Conservation (phyloP, 2,888 invertebrate genomes). For the Morpho deidamia region DNA sequence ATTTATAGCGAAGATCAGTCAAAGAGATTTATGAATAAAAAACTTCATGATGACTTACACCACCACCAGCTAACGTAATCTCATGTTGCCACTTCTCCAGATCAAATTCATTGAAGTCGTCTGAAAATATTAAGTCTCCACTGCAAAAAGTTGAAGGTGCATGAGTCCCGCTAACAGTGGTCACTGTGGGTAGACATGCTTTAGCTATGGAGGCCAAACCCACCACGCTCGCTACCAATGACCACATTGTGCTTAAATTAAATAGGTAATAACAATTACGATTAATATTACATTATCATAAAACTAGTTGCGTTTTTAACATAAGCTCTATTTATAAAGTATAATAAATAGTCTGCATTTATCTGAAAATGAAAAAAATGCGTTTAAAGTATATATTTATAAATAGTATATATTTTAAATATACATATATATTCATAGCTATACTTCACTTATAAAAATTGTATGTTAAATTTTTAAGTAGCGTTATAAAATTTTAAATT, state of each 20-base stretch:
- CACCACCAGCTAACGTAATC: constrained; percentile 81
- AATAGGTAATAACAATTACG: neutral
- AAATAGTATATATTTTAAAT: too few species aligned
- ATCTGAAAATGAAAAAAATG: too few species aligned
- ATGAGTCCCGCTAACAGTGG: constrained; percentile 71
- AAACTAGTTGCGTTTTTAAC: too few species aligned
- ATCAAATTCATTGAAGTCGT: constrained; percentile 79
- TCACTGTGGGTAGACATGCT: constrained; percentile 62
- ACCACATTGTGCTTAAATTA: constrained; percentile 48
- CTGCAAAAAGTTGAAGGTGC: constrained; percentile 71
- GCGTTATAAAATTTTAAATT: too few species aligned
- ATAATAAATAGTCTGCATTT: too few species aligned
- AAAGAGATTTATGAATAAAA: too few species aligned
- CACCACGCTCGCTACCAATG: constrained; percentile 37
- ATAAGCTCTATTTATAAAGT: too few species aligned
- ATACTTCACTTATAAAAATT: too few species aligned
- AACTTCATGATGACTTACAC: constrained; percentile 58
- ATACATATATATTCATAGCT: too few species aligned
- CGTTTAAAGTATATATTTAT: too few species aligned
- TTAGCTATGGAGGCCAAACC: constrained; percentile 40
- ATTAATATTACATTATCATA: neutral
- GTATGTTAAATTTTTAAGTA: too few species aligned
- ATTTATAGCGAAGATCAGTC: too few species aligned
- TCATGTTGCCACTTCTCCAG: constrained; percentile 82
- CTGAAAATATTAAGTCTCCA: constrained; percentile 80